A percentile compares a stretch with the other conserved stretches of the same genome.
Evolutionary conservation across 2,113 vertebrate species (phyloP).

Genomic region (Pantherophis guttatus): DNA sequence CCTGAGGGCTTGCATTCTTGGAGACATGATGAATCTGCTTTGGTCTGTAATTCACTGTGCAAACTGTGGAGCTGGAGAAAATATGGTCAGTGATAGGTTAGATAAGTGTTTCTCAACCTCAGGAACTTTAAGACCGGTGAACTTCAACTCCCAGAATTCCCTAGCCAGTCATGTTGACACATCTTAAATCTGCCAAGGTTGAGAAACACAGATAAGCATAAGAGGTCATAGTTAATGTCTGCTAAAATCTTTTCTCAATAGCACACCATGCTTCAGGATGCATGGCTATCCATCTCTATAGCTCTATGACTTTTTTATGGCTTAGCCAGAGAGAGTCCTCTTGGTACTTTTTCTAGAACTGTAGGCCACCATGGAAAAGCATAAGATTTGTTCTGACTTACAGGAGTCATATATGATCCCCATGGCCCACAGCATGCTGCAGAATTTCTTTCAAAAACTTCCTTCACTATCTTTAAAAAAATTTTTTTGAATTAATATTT

Average conservation of each 20-base stretch:
- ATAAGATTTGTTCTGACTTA: neutral
- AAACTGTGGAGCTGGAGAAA: neutral
- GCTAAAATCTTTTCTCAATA: neutral
- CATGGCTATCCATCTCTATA: neutral
- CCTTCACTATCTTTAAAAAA: neutral
- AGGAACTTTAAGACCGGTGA: neutral
- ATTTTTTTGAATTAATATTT: neutral
- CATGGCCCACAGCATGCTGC: neutral
- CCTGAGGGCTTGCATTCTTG: neutral
- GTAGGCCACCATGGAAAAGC: neutral
- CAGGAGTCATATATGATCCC: neutral
- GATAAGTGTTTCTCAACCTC: neutral
- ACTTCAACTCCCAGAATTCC: neutral
- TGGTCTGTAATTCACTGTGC: neutral
- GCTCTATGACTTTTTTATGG: neutral
- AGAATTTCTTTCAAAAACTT: neutral
- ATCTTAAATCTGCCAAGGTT: no score
- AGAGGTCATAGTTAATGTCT: neutral
- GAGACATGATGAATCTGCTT: neutral
- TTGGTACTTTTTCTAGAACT: neutral
- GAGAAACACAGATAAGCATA: neutral
- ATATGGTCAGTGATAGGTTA: neutral
- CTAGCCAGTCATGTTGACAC: neutral
- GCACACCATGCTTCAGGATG: neutral
- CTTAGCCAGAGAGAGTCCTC: neutral